A percentile compares a stretch with the other conserved stretches of the same genome.
Evolutionary conservation across 2,888 invertebrate species (phyloP).

Genomic region (Chymomyza caudatula): DNA sequence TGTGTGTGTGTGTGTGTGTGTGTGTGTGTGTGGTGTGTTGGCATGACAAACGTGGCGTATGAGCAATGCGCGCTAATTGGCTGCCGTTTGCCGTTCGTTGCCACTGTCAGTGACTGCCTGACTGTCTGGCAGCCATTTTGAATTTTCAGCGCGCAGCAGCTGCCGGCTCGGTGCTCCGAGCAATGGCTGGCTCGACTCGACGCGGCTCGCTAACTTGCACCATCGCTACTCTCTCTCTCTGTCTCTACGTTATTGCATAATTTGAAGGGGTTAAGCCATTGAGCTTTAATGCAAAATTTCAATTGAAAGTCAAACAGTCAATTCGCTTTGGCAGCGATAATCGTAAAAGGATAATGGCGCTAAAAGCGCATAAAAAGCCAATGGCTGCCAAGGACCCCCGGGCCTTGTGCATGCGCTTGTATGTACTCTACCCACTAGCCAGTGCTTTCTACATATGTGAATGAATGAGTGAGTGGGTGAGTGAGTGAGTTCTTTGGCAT

Average conservation of each 20-base stretch:
- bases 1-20: constrained; percentile 1
- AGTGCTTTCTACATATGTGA: background rate
- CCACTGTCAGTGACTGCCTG: constrained; percentile 19
- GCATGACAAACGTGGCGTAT: constrained; percentile 72
- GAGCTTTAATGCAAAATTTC: constrained; percentile 72
- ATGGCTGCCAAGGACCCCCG: background rate
- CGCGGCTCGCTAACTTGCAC: background rate
- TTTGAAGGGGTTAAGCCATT: constrained; percentile 72
- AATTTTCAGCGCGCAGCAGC: background rate
- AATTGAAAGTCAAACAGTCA: constrained; percentile 73
- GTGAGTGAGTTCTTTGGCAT: constrained; percentile 37
- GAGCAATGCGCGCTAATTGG: constrained; percentile 73
- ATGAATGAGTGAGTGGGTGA: background rate
- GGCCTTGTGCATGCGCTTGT: constrained; percentile 17
- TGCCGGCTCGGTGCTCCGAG: constrained; percentile 6
- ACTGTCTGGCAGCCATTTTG: background rate
- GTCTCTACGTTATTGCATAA: constrained; percentile 57
- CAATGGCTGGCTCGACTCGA: constrained; percentile 16
- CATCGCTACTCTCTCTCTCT: background rate
- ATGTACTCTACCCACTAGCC: background rate
- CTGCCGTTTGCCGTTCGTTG: constrained; percentile 52
- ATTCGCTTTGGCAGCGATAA: constrained; percentile 71
- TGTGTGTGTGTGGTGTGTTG: constrained; percentile 22
- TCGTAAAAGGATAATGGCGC: constrained; percentile 72
- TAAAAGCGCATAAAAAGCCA: constrained; percentile 68